A percentile compares a stretch with the other conserved stretches of the same genome.
Evolutionary conservation across 2,888 invertebrate genomes (phyloP).

Genomic region (Diarsia brunnea): DNA sequence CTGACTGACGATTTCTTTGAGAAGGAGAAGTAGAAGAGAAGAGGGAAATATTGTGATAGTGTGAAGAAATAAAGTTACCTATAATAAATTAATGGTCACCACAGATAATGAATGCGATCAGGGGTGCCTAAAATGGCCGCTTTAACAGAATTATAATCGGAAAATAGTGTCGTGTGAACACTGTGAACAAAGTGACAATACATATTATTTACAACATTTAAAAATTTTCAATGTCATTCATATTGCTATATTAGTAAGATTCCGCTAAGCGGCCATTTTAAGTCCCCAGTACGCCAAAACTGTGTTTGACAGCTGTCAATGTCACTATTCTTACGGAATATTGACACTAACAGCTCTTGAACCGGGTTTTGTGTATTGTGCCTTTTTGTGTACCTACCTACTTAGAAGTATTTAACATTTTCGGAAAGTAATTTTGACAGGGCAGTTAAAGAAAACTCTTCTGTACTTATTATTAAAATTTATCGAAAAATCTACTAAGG

Average conservation of each 20-base stretch:
- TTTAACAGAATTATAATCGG: too few species aligned
- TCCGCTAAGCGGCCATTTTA: too few species aligned
- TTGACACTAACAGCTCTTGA: neutral
- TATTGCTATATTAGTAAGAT: too few species aligned
- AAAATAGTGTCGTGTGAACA: too few species aligned
- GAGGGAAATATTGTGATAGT: neutral
- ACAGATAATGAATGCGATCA: neutral
- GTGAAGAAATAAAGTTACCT: neutral
- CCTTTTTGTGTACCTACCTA: neutral
- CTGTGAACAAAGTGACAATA: too few species aligned
- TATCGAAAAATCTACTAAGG: neutral
- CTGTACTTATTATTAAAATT: neutral
- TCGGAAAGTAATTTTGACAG: neutral
- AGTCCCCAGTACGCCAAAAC: neutral
- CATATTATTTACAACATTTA: too few species aligned
- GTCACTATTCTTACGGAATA: neutral
- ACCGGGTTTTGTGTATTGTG: neutral
- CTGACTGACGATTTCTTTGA: slow-evolving; percentile 86
- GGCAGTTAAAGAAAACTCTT: neutral
- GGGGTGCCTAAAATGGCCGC: too few species aligned
- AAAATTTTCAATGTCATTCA: too few species aligned
- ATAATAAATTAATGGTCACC: neutral
- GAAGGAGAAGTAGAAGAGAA: slow-evolving; percentile 67
- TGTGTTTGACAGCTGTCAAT: slow-evolving; percentile 6
- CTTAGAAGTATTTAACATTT: neutral